Base-by-base conservation (phyloP, 2,888 invertebrate genomes). In the Alcis repandata region DNA sequence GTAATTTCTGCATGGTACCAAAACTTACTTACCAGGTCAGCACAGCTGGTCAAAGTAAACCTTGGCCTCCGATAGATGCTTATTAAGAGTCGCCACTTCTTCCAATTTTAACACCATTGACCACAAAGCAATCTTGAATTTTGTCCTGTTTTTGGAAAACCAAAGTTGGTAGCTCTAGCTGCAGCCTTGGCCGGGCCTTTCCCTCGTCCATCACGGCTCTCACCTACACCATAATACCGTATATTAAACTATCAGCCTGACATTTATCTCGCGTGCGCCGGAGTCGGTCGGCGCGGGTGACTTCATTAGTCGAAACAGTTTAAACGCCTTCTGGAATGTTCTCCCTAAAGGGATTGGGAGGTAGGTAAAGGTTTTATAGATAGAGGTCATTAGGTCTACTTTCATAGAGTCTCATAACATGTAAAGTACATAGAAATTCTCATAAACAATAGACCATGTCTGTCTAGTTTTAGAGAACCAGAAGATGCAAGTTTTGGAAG, bases 161-260 rank as follows among this genome's bases (percentile, higher is more conserved):
- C 0, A 2, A 7, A 17, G 41, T 1, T 64, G 59, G 54, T 43
- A 15, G 33, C 19, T 27, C 38, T 59, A 59, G 76, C 82, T 84
- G 83, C 87, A 91, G 78, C 92, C 92, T 92, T 91, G 91, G 88
- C 79, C 71, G 82, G 82, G 82, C 90, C 92, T 92, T 92, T 93
- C 92, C 91, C 92, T 92, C 91, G 91, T 93, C 89, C 88, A 91
- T 92, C 91, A 92, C 85, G 83, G 84, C 87, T 85, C 88, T 85
- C 86, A 85, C 86, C 87, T 86, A 86, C 83, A 56, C 56, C 83
- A 82, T 86, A 85, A 82, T 79, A 84, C 87, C 84, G 83, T 86
- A 83, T 81, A 89, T 91, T 89, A 90, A 85, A 83, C 83, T 85
- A 88, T 90, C 85, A 81, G 85, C 77, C 82, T 79, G 85, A 87